Base-by-base conservation (phyloP, 2,113 vertebrate species). In the Sander lucioperca region DNA sequence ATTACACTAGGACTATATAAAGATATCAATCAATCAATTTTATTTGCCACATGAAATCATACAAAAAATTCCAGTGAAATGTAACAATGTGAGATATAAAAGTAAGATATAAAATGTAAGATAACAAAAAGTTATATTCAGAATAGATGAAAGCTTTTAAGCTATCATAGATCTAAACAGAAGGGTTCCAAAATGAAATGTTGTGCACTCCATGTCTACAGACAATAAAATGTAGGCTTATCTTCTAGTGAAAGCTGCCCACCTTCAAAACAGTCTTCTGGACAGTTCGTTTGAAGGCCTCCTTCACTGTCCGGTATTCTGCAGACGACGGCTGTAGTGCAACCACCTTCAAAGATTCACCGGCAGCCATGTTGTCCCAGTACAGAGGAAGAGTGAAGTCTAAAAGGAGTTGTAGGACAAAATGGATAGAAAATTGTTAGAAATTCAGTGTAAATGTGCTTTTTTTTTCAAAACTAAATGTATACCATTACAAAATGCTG, bases 301-400 rank as follows among this genome's bases (percentile, higher is more conserved):
- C 6, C 57, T 92, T 89, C 6, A 95, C 84, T 1, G 0, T 30
- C 2, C 8, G 18, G 82, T 88, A 94, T 77, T 95, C 94, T 36
- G 15, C 3, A 71, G 89, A 90, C 2, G 66, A 74, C 21, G 48
- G 8, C 10, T 71, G 27, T 19, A 94, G 74, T 0, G 0, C 0
- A 9, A 93, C 43, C 12, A 23, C 21, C 63, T 89, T 89, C 3
- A 86, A 9, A 0, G 0, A 0, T 21, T 89, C 87, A 43, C 25
- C 19, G 0, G 18, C 0, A 5, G 21, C 43, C 93, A 94, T 92
- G 74, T 18, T 79, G 79, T 94, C 91, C 94, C 94, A 95, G 72
- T 91, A 78, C 47, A 92, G 69, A 43, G 94, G 94, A 9, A 91
- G 33, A 3, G 1, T 39, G 39, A 93, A 94, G 70, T 94, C 94